phyloP scores from a whole-genome alignment of 2,113 vertebrate species.

The cattle (Bos taurus) region ARS-UCD2.0 NC_037330.1:90544001-90544500 shows the following conservation, averaged over 20 bases:
- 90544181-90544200: not conserved
- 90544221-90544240: not conserved
- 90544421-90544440: not conserved
- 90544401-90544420: not conserved
- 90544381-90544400: not conserved
- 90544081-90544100: not conserved
- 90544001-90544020: not conserved
- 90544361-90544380: not conserved
- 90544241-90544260: not conserved
- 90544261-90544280: not conserved
- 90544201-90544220: not conserved
- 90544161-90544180: not conserved
- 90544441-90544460: not conserved
- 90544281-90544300: too few relatives aligned
- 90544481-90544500: rapidly evolving
- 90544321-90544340: not conserved
- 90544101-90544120: not conserved
- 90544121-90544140: not conserved
- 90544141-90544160: not conserved
- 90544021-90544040: not conserved
- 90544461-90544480: not conserved
- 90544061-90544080: not conserved
- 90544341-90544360: not conserved
- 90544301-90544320: not conserved
- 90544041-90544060: not conserved